Conservation (phyloP, 35 echinoderm and acorn worm species). For the Ophioderma brevispina region DNA sequence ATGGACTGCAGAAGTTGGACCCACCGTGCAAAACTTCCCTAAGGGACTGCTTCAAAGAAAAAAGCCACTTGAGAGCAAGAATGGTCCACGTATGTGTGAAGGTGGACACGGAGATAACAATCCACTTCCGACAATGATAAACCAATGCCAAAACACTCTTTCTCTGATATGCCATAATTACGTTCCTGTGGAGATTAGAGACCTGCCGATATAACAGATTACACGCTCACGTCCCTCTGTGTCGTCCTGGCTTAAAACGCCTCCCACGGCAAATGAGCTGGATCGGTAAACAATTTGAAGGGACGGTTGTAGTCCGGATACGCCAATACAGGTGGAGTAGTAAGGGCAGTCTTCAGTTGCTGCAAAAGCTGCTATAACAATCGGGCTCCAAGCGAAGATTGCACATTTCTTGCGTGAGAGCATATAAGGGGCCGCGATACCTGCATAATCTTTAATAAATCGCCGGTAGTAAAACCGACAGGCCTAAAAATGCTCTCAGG, state of each 20-base stretch:
- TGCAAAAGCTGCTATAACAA: slow-evolving; percentile 54
- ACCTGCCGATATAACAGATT: too few relatives aligned
- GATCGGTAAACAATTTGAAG: slow-evolving; percentile 73
- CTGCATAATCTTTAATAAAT: slow-evolving; percentile 22
- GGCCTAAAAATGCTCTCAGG: slow-evolving; percentile 19
- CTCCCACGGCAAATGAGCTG: slow-evolving; percentile 56
- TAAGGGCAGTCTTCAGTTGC: slow-evolving; percentile 23
- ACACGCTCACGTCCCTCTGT: slow-evolving; percentile 48
- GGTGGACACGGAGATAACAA: too few relatives aligned
- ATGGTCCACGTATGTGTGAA: too few relatives aligned
- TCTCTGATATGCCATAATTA: too few relatives aligned
- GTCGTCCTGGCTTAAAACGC: slow-evolving; percentile 57
- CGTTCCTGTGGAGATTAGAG: too few relatives aligned
- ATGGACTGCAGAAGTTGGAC: too few relatives aligned
- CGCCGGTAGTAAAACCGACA: slow-evolving; percentile 23
- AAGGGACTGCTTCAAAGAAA: too few relatives aligned
- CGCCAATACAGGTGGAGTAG: slow-evolving; percentile 53
- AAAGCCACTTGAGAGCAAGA: too few relatives aligned
- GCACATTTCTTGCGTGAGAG: slow-evolving; percentile 29
- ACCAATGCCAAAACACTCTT: too few relatives aligned
- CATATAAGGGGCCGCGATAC: slow-evolving; percentile 25
- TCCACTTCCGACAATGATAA: too few relatives aligned
- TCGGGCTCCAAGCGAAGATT: slow-evolving; percentile 31
- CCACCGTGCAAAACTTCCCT: too few relatives aligned
- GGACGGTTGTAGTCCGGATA: slow-evolving; percentile 52